Conservation (phyloP, 2,888 invertebrate species). For the Melangyna quadrimaculata region DNA sequence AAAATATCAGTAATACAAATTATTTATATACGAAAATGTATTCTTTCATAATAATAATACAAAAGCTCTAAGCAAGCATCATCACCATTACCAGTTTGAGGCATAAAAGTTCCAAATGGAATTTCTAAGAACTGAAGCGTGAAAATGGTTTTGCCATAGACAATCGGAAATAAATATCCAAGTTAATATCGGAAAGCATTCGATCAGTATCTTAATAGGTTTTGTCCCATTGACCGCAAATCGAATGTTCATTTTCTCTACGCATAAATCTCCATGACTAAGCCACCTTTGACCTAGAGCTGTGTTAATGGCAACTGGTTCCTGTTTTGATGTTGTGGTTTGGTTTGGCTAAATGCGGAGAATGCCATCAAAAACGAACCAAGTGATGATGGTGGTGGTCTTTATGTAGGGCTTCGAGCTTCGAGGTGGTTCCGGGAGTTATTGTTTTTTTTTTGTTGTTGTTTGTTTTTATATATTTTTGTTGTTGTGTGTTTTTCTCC, state of each 20-base stretch:
- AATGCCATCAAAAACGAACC: slow-evolving; percentile 24
- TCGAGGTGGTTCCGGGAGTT: neutral
- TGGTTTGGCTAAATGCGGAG: too few species aligned
- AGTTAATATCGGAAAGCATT: slow-evolving; percentile 69
- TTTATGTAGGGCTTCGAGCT: neutral
- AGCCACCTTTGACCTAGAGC: slow-evolving; percentile 65
- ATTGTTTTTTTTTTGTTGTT: neutral
- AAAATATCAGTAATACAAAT: neutral
- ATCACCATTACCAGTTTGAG: neutral
- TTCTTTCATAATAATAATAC: neutral
- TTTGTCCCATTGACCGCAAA: slow-evolving; percentile 72
- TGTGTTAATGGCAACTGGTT: slow-evolving; percentile 43
- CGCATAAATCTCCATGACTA: slow-evolving; percentile 69
- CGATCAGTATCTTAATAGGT: slow-evolving; percentile 72
- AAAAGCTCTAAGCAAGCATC: neutral
- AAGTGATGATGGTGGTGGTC: slow-evolving; percentile 17
- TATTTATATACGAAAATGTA: neutral
- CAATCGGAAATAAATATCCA: slow-evolving; percentile 67
- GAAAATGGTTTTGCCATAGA: slow-evolving; percentile 65
- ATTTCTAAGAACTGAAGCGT: slow-evolving; percentile 65
- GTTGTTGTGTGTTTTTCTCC: neutral
- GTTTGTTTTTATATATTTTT: neutral
- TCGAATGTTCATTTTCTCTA: slow-evolving; percentile 60
- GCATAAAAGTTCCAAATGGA: slow-evolving; percentile 52
- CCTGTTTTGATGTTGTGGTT: slow-evolving; percentile 15